Percentiles rank a stretch among this genome's conserved stretches.
These are phyloP conservation scores for Dipodomys merriami DNA, from an alignment of 2,113 vertebrate genomes.

Conservation along the genomic window DNA sequence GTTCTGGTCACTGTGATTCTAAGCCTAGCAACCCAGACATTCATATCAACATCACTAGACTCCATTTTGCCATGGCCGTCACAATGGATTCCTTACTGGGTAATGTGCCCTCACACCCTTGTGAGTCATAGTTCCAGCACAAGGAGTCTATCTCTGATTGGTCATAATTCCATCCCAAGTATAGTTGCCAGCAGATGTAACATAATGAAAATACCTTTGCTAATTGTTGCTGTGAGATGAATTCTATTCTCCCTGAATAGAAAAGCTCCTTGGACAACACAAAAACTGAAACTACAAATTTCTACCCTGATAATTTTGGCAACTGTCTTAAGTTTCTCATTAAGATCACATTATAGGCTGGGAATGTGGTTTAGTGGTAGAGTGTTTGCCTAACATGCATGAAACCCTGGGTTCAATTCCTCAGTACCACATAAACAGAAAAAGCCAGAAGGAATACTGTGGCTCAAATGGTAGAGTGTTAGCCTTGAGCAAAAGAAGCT, in stretches of 20 bases:
- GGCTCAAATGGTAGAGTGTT: too few species aligned
- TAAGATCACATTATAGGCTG: neutral
- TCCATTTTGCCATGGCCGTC: neutral
- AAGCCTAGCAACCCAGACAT: neutral
- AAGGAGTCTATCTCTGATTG: neutral
- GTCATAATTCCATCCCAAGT: neutral
- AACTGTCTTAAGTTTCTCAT: conserved; percentile 34
- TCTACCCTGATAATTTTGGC: neutral
- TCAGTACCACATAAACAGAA: too few species aligned
- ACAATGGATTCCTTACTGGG: neutral
- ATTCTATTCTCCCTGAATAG: neutral
- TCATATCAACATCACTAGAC: neutral
- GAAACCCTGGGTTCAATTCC: too few species aligned
- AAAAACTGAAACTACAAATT: neutral
- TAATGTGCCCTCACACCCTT: neutral
- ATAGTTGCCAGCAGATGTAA: neutral
- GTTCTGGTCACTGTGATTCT: neutral
- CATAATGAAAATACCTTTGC: neutral
- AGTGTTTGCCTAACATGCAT: too few species aligned
- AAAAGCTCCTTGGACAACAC: neutral
- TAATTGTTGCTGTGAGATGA: neutral
- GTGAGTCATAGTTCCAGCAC: neutral
- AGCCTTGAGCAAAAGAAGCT: too few species aligned
- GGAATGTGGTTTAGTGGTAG: too few species aligned
- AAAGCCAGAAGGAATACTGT: too few species aligned